A percentile compares a stretch with the other conserved stretches of the same genome.
Conservation (phyloP, 1,140 invertebrate genomes). For the Drosophila pseudoananassae region DNA sequence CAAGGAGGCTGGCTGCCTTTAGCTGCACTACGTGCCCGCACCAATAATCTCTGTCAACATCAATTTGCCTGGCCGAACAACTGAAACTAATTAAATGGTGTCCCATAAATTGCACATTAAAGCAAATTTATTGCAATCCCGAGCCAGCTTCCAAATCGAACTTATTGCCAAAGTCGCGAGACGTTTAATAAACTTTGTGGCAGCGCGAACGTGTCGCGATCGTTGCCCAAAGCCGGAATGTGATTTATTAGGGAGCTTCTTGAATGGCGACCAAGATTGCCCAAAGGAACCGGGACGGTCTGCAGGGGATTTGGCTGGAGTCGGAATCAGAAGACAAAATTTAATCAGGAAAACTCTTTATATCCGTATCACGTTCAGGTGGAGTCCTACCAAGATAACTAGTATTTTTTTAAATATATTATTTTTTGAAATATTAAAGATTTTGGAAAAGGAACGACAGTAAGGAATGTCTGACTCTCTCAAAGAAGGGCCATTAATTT, state of each 20-base stretch:
- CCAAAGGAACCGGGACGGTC: not conserved
- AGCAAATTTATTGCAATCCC: constrained; percentile 82
- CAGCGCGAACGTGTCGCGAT: constrained; percentile 70
- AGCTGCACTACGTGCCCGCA: constrained; percentile 72
- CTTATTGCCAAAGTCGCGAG: constrained; percentile 80
- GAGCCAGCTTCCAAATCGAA: constrained; percentile 62
- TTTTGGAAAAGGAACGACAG: too few relatives aligned
- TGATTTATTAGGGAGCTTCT: constrained; percentile 63
- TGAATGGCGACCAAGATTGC: not conserved
- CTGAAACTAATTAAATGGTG: constrained; percentile 84
- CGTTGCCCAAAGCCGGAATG: constrained; percentile 52
- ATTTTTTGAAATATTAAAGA: too few relatives aligned
- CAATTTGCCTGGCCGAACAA: constrained; percentile 70
- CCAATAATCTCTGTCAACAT: constrained; percentile 83
- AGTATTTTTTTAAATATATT: too few relatives aligned
- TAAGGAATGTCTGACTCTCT: too few relatives aligned
- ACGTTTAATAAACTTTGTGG: constrained; percentile 81
- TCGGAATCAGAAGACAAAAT: constrained; percentile 6
- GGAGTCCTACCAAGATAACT: too few relatives aligned
- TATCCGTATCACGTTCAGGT: constrained; percentile 12
- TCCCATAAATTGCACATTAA: constrained; percentile 84
- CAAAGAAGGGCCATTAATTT: too few relatives aligned
- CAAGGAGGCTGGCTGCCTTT: constrained; percentile 17
- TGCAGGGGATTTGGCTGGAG: constrained; percentile 3
- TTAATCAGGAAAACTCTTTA: constrained; percentile 40